phyloP scores from a whole-genome alignment of 2,113 vertebrate genomes.

The Myocastor coypus region DNA sequence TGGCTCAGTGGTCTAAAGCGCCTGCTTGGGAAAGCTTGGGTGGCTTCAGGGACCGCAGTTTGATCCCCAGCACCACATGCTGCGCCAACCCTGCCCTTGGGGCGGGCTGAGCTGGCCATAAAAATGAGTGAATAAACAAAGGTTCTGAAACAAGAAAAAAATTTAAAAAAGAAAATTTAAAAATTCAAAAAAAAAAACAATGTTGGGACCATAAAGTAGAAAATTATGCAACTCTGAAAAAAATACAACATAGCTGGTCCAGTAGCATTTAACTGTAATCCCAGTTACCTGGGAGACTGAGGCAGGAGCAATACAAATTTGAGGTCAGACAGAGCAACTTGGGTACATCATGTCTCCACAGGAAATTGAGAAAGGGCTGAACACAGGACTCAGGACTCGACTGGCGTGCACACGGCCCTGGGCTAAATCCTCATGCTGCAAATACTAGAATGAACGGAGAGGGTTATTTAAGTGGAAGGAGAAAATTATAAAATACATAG shows the following conservation, averaged over 20 bases:
- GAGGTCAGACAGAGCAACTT: background rate
- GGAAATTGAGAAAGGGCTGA: background rate
- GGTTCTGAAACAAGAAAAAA: no score
- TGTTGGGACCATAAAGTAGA: background rate
- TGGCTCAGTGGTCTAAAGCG: no score
- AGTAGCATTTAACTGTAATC: background rate
- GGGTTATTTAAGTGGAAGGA: background rate
- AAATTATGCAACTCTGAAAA: conserved; percentile 40
- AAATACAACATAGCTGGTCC: background rate
- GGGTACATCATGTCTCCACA: background rate
- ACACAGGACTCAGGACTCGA: background rate
- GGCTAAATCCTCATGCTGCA: background rate
- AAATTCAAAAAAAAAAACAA: no score
- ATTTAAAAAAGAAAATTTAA: no score
- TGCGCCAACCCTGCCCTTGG: no score
- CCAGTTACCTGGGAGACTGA: background rate
- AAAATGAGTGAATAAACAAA: no score
- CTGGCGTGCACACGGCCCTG: background rate
- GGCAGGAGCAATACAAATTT: background rate
- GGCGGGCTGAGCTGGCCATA: no score
- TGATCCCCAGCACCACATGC: no score
- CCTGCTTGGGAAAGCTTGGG: no score
- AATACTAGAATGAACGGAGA: background rate
- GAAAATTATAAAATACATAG: background rate
- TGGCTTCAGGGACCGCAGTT: no score